Evolutionary conservation across 2,113 vertebrate species (phyloP), one percentile per base, ranked within the genome.

Genomic region (Siniperca chuatsi): DNA sequence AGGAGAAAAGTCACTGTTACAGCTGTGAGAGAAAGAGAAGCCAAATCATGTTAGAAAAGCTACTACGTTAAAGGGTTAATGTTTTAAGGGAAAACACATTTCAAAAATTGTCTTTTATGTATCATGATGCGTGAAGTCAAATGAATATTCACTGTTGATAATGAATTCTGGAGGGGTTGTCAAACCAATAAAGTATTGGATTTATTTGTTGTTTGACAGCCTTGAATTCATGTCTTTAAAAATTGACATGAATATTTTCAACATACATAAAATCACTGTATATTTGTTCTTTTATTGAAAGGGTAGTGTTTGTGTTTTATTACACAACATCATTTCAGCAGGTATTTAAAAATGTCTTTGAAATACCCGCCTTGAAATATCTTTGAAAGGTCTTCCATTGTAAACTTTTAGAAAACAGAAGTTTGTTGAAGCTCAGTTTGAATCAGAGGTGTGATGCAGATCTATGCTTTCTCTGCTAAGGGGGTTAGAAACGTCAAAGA

Each of bases 401-500:
- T 2, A 33, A 2, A 64, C 42, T 44, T 0, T 11, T 20, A 62
- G 33, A 77, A 76, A 81, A 37, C 11, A 83, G 75, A 60, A 75
- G 33, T 73, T 46, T 62, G 55, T 40, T 52, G 70, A 87, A 90
- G 79, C 70, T 67, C 75, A 87, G 79, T 74, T 79, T 68, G 70
- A 90, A 72, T 76, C 52, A 90, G 91, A 85, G 77, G 42, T 83
- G 94, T 76, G 96, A 95, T 81, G n/a, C 91, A 93, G 95, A 90
- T 94, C 84, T 93, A 94, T 78, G 89, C 82, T 82, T 74, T 79
- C 62, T 95, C 93, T 92, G 96, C 83, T 76, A 78, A 82, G 94
- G 93, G 92, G 94, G 96, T 98, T 97, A 98, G 96, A 95, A 77
- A 50, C 33, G 79, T 77, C 83, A 88, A 65, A 94, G 89, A 89